Percentiles rank a stretch among this genome's conserved stretches.
Conservation (phyloP, 2,797 vertebrate species). For the Pteronotus mesoamericanus region DNA sequence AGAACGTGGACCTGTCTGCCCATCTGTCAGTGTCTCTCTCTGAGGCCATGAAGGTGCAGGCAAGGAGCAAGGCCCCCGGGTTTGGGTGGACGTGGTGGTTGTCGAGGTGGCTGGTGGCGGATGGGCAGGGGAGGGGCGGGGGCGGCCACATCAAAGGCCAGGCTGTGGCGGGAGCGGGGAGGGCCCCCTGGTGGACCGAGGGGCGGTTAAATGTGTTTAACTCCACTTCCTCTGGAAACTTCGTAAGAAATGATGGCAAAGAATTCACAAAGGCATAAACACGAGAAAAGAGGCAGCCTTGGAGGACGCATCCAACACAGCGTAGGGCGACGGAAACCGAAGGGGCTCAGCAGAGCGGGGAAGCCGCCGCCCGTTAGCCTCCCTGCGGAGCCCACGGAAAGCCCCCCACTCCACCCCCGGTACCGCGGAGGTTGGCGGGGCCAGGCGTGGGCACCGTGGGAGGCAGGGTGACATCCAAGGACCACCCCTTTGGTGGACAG, state of each 20-base stretch:
- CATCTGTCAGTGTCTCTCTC: not conserved
- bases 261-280: not conserved
- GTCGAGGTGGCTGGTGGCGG: not conserved
- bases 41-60: not conserved
- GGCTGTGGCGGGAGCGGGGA: not conserved
- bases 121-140: not conserved
- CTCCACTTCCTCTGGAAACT: not conserved
- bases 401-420: too few species aligned
- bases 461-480: not conserved
- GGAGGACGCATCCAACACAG: not conserved
- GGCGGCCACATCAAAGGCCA: not conserved
- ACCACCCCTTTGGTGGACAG: not conserved
- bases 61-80: not conserved
- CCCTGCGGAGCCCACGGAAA: not conserved
- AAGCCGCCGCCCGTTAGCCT: accelerated
- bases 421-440: not conserved
- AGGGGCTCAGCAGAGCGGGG: not conserved
- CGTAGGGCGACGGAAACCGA: not conserved
- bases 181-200: too few species aligned
- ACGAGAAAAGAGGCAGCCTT: accelerated
- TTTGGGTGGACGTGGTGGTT: not conserved
- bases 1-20: not conserved
- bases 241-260: not conserved
- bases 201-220: not conserved
- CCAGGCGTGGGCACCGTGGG: not conserved